phyloP scores from a whole-genome alignment of 2,797 vertebrate genomes.

The Tapirus indicus region DNA sequence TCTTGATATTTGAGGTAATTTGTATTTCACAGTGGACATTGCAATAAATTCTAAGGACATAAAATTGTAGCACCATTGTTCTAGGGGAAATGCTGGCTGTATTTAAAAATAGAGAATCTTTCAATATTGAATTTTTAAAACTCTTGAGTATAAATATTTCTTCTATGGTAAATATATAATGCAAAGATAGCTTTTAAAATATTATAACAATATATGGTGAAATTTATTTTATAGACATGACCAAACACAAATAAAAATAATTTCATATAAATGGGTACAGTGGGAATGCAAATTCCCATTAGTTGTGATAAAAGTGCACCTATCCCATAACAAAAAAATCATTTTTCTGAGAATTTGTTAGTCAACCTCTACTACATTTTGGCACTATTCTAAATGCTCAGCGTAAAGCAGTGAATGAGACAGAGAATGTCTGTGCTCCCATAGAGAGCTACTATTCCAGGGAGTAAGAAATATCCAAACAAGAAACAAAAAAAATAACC shows the following conservation, averaged over 20 bases:
- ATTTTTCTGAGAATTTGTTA: background rate
- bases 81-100: background rate
- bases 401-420: background rate
- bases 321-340: background rate
- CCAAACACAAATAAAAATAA: background rate
- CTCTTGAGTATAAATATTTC: background rate
- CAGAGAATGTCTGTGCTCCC: background rate
- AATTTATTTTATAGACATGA: background rate
- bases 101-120: background rate
- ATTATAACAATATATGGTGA: background rate
- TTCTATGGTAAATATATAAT: background rate
- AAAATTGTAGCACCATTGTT: background rate
- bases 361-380: background rate
- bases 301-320: background rate
- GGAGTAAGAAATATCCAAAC: background rate
- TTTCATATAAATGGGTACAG: background rate
- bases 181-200: background rate
- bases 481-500: background rate
- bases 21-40: background rate
- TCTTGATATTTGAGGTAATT: background rate
- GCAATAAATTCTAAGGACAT: background rate
- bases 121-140: background rate
- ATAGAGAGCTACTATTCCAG: background rate
- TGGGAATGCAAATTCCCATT: background rate
- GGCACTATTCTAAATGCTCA: background rate